These are phyloP conservation scores for Limnephilus marmoratus DNA, from an alignment of 2,888 invertebrate genomes.

Conservation along the genomic window DNA sequence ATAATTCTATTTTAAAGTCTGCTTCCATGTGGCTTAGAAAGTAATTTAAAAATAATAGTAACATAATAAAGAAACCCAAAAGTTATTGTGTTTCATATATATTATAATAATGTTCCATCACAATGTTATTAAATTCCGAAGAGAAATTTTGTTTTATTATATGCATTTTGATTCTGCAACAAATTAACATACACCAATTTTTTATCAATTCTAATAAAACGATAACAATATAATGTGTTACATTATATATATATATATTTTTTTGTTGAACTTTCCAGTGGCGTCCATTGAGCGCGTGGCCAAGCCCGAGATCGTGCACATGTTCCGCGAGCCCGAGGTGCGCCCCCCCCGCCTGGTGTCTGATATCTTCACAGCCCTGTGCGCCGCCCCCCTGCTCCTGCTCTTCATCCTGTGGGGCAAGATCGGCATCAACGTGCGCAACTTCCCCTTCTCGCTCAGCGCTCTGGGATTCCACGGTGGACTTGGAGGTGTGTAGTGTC, in stretches of 20 bases:
- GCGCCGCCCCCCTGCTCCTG: slow-evolving; percentile 88
- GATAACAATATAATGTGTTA: background rate
- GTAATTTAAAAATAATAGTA: too few species aligned
- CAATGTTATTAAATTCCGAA: background rate
- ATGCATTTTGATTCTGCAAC: background rate
- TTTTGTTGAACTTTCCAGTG: background rate
- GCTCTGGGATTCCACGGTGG: slow-evolving; percentile 94
- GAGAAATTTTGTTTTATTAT: background rate
- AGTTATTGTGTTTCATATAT: too few species aligned
- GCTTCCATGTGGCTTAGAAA: too few species aligned
- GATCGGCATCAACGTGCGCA: slow-evolving; percentile 90
- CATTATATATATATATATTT: background rate
- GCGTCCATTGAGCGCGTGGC: slow-evolving; percentile 29
- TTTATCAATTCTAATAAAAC: background rate
- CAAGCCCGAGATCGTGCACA: slow-evolving; percentile 83
- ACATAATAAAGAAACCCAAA: too few species aligned
- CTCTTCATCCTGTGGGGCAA: slow-evolving; percentile 91
- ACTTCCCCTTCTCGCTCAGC: slow-evolving; percentile 86
- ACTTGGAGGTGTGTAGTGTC: slow-evolving; percentile 81
- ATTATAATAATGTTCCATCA: too few species aligned
- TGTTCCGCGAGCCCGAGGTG: slow-evolving; percentile 94
- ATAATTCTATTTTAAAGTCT: too few species aligned
- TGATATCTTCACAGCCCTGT: slow-evolving; percentile 91
- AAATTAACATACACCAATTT: background rate
- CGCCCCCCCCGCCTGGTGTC: slow-evolving; percentile 93